Conservation (phyloP, 2,797 vertebrate genomes). For the Crax fasciolata region DNA sequence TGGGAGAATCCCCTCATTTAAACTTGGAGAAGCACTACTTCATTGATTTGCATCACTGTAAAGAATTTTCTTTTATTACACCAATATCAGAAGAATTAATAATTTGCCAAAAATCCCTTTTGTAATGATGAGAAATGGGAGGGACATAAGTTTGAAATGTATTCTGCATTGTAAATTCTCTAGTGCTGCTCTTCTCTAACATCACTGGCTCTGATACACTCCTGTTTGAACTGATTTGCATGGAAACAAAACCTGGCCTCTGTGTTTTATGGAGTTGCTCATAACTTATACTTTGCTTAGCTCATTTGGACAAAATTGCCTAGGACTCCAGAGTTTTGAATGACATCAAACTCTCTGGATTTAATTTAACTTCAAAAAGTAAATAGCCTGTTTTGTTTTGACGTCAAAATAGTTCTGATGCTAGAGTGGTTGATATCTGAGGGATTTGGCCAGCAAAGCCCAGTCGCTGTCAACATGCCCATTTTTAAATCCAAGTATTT, state of each 20-base stretch:
- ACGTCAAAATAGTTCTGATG: slow-evolving; percentile 68
- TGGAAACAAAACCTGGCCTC: neutral
- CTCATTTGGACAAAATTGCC: slow-evolving; percentile 48
- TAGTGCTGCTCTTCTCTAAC: neutral
- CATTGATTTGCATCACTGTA: neutral
- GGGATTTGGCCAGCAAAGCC: slow-evolving; percentile 62
- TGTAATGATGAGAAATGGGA: neutral
- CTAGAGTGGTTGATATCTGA: slow-evolving; percentile 52
- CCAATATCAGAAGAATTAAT: neutral
- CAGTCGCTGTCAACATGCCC: slow-evolving; percentile 62
- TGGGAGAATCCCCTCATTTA: neutral
- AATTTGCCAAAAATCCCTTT: neutral
- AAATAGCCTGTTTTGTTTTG: slow-evolving; percentile 73
- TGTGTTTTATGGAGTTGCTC: slow-evolving; percentile 27
- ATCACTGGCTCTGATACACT: neutral
- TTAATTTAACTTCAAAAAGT: slow-evolving; percentile 77
- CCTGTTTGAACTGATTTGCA: neutral
- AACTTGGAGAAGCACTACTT: neutral
- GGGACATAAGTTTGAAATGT: neutral
- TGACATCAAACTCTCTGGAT: slow-evolving; percentile 57
- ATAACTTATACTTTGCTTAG: slow-evolving; percentile 49
- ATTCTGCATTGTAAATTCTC: neutral
- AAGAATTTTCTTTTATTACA: neutral
- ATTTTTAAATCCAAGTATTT: slow-evolving; percentile 73
- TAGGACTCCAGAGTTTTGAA: slow-evolving; percentile 13